Evolutionary conservation across 2,113 vertebrate species (phyloP).

Genomic region (Puntigrus tetrazona): DNA sequence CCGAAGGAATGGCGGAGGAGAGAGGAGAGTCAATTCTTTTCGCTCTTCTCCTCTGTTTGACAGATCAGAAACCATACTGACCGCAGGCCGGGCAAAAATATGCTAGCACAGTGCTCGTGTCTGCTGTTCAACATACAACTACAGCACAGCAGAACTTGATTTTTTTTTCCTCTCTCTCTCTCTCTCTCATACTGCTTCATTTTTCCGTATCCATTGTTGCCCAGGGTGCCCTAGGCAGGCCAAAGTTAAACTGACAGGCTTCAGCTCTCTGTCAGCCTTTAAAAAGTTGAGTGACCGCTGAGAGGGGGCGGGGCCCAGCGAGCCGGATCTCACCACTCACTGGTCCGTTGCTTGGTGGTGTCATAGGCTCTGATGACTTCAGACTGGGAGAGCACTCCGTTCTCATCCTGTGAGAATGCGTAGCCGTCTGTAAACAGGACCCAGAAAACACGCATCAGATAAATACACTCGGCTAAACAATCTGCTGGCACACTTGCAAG

Average conservation of each 20-base stretch:
- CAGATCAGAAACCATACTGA: conserved; percentile 72
- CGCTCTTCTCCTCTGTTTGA: conserved; percentile 65
- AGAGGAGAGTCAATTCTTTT: conserved; percentile 29
- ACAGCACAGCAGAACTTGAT: conserved; percentile 64
- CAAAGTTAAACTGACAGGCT: conserved; percentile 49
- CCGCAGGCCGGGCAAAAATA: conserved; percentile 73
- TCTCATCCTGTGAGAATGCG: conserved; percentile 98
- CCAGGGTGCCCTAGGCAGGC: conserved; percentile 40
- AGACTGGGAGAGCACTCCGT: conserved; percentile 96
- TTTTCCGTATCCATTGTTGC: conserved; percentile 47
- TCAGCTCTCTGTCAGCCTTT: conserved; percentile 50
- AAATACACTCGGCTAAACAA: background rate
- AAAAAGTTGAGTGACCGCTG: conserved; percentile 50
- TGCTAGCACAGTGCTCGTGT: conserved; percentile 83
- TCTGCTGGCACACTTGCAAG: background rate
- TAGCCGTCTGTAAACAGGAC: conserved; percentile 84
- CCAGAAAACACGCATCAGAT: background rate
- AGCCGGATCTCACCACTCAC: conserved; percentile 84
- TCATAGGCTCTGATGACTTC: conserved; percentile 97
- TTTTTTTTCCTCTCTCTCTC: conserved; percentile 33
- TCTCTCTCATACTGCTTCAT: conserved; percentile 23
- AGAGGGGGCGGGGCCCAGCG: conserved; percentile 43
- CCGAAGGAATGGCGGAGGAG: conserved; percentile 47
- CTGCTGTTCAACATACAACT: conserved; percentile 75
- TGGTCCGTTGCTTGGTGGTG: conserved; percentile 93